phyloP scores from a whole-genome alignment of 2,888 invertebrate genomes.

The Morinoia aosen region DNA sequence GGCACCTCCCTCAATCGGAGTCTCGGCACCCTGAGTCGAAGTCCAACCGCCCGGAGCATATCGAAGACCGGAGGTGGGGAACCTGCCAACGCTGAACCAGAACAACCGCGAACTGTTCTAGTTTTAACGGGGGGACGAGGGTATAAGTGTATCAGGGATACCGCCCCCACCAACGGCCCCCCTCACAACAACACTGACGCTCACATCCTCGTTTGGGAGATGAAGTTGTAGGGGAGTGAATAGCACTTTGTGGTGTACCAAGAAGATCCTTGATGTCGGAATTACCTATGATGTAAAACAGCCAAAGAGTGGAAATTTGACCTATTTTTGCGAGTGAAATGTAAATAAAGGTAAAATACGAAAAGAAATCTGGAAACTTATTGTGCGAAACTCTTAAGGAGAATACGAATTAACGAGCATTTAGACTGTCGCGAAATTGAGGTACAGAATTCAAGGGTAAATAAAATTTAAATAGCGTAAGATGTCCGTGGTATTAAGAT shows the following conservation, averaged over 20 bases:
- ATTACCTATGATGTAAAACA: not conserved
- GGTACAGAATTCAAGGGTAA: too few relatives aligned
- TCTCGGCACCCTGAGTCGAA: not conserved
- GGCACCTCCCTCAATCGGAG: not conserved
- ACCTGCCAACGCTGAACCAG: constrained; percentile 24
- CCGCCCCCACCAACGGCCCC: constrained; percentile 73
- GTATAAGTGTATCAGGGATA: constrained; percentile 87
- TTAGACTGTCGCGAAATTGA: too few relatives aligned
- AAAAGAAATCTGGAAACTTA: too few relatives aligned
- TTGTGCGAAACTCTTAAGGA: too few relatives aligned
- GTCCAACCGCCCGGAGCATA: not conserved
- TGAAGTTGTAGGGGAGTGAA: constrained; percentile 74
- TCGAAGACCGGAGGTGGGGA: not conserved
- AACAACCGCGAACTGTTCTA: constrained; percentile 73
- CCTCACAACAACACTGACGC: constrained; percentile 84
- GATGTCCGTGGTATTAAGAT: too few relatives aligned
- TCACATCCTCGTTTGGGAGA: constrained; percentile 91
- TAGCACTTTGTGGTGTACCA: not conserved
- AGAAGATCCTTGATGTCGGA: not conserved
- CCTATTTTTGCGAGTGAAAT: not conserved
- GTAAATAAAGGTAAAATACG: not conserved
- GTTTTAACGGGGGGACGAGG: constrained; percentile 91
- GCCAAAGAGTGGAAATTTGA: not conserved
- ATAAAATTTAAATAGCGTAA: too few relatives aligned
- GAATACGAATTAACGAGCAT: too few relatives aligned